Base-by-base conservation (phyloP, 2,113 vertebrate genomes). In the Arvicanthis niloticus region DNA sequence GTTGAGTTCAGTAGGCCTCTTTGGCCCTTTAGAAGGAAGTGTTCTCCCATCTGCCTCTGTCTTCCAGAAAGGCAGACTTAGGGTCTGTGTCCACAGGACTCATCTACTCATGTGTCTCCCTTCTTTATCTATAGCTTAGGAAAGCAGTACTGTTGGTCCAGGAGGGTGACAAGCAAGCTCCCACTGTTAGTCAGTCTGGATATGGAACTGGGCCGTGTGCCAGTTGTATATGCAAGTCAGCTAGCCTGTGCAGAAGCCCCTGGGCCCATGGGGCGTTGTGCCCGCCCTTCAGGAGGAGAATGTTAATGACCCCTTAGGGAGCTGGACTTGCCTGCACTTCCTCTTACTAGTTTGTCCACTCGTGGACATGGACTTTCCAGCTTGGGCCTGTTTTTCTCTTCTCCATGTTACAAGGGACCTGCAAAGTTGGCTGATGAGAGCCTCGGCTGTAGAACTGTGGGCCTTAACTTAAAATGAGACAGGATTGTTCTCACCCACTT, bases 401-500 rank as follows among this genome's bases (percentile, higher is more conserved):
- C 40, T 73, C 26, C 2, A 26, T 5, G 21, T 13, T 5, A 3
- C 19, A 42, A 4, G 19, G 34, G 53, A 16, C n/a, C 56, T 84
- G 72, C 21, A 58, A 34, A 62, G 13, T 80, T 62, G 34, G 16
- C 56, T 42, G 19, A 81, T 81, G 81, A 84, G 45, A 88, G 53
- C 37, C 34, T 77, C 3, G 16, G 1, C 31, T 60, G 16, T 42
- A 13, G 45, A 89, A n/a, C 68, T 92, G 3, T 31, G 84, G 40
- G 62, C 87, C 58, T 85, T 96, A 45, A 75, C 31, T 4, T 34
- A 37, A 12, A 65, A 15, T 26, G 9, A 0, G 88, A 93, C 29
- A 85, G 40, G 45, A 60, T 70, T 93, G 90, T 89, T 91, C 95
- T 73, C 17, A 82, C 5, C 91, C 17, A 88, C 1, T 87, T 95